Percentiles rank a stretch among this genome's conserved stretches.
Evolutionary conservation across 2,888 invertebrate species (phyloP).

Genomic region (Ypsolopha sequella): DNA sequence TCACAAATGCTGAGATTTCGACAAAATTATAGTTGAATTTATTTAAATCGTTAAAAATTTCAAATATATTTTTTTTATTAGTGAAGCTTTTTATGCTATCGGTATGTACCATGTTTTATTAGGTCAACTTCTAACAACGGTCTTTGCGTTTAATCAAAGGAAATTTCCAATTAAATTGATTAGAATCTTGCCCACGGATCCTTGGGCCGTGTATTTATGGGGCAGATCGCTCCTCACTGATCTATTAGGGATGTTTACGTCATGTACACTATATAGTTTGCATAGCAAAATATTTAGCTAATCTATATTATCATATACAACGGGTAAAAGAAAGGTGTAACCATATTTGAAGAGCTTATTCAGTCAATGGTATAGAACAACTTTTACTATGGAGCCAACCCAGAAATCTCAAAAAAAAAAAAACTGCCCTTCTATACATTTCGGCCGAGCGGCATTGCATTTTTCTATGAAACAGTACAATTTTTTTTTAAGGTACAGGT

Average conservation of each 20-base stretch:
- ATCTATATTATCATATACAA: background rate
- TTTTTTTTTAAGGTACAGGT: too few species aligned
- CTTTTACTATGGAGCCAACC: too few species aligned
- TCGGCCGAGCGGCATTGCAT: too few species aligned
- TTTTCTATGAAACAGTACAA: too few species aligned
- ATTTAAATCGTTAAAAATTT: too few species aligned
- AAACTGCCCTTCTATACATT: too few species aligned
- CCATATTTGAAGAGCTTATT: too few species aligned
- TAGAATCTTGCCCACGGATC: slow-evolving; percentile 40
- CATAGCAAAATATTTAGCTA: background rate
- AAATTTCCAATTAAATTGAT: slow-evolving; percentile 72
- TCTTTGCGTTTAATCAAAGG: slow-evolving; percentile 72
- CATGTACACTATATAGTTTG: background rate
- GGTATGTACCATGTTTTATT: slow-evolving; percentile 56
- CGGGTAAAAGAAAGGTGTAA: too few species aligned
- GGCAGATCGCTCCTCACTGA: background rate
- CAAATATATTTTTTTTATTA: background rate
- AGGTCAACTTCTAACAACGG: slow-evolving; percentile 69
- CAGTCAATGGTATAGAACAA: too few species aligned
- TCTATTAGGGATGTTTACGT: background rate
- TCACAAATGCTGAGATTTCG: too few species aligned
- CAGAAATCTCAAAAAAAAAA: too few species aligned
- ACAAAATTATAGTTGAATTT: too few species aligned
- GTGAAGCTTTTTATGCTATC: slow-evolving; percentile 24
- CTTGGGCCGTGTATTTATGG: slow-evolving; percentile 9